Evolutionary conservation across 2,888 invertebrate species (phyloP).

Genomic region (Griposia aprilina): DNA sequence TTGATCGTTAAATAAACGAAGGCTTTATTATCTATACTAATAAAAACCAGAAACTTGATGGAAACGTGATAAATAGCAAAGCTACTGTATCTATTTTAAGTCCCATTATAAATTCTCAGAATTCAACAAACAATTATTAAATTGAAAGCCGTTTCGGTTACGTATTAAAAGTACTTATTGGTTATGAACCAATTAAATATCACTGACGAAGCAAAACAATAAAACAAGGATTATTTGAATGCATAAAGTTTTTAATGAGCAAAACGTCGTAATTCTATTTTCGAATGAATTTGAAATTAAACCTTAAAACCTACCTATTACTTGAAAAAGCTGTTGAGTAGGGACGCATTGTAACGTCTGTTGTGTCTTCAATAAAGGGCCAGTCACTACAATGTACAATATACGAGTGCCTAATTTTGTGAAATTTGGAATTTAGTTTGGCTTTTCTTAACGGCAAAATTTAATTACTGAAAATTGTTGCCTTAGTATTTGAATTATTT

Average conservation of each 20-base stretch:
- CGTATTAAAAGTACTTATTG: slow-evolving; percentile 2
- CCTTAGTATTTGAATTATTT: background rate
- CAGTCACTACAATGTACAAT: background rate
- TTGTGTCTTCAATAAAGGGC: background rate
- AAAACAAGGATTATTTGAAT: slow-evolving; percentile 19
- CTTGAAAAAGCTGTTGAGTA: background rate
- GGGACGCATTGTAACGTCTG: background rate
- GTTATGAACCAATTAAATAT: slow-evolving; percentile 13
- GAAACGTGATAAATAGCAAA: background rate
- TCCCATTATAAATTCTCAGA: background rate
- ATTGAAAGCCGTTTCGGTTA: slow-evolving; percentile 10
- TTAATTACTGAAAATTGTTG: background rate
- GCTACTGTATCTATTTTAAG: background rate
- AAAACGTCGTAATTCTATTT: slow-evolving; percentile 4
- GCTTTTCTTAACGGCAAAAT: background rate
- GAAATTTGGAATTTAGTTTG: background rate
- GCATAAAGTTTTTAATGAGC: slow-evolving; percentile 33
- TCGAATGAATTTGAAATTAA: slow-evolving; percentile 2
- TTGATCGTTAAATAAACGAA: background rate
- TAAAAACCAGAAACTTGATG: background rate
- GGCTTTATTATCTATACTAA: background rate
- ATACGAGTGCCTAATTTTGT: background rate
- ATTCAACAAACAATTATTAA: background rate
- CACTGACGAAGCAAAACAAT: slow-evolving; percentile 7
- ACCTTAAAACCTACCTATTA: background rate